Percentiles rank a stretch among this genome's conserved stretches.
Conservation (phyloP, 2,888 invertebrate genomes). For the Elgonia sp. region DNA sequence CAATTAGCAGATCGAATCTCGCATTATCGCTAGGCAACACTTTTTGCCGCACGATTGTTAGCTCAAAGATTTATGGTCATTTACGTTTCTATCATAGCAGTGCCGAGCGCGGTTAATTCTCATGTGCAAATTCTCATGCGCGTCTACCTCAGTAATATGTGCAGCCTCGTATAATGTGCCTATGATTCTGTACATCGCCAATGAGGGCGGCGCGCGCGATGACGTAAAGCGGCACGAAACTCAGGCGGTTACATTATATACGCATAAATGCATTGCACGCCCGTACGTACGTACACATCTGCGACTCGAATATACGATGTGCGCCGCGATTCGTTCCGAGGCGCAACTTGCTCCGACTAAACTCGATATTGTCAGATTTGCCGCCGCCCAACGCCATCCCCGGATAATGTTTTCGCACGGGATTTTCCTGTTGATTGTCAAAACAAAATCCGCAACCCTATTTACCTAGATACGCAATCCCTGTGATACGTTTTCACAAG, state of each 20-base stretch:
- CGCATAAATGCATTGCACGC: slow-evolving; percentile 71
- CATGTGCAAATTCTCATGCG: slow-evolving; percentile 50
- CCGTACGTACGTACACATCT: slow-evolving; percentile 56
- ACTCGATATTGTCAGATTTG: slow-evolving; percentile 60
- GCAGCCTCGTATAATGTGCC: slow-evolving; percentile 63
- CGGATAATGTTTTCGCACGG: slow-evolving; percentile 33
- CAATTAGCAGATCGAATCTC: slow-evolving; percentile 16
- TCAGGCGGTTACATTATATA: slow-evolving; percentile 68
- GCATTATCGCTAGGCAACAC: slow-evolving; percentile 23
- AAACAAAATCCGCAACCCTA: slow-evolving; percentile 17
- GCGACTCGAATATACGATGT: slow-evolving; percentile 38
- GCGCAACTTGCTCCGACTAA: slow-evolving; percentile 41
- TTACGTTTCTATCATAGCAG: slow-evolving; percentile 49
- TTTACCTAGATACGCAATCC: not conserved
- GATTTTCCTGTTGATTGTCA: slow-evolving; percentile 40
- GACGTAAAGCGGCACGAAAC: slow-evolving; percentile 54
- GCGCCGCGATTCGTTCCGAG: slow-evolving; percentile 45
- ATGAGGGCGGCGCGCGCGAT: slow-evolving; percentile 53
- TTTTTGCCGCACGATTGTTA: slow-evolving; percentile 30
- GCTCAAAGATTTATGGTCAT: slow-evolving; percentile 46
- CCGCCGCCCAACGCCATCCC: slow-evolving; percentile 14
- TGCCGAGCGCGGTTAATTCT: slow-evolving; percentile 43
- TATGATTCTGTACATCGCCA: slow-evolving; percentile 64
- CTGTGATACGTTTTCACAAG: not conserved
- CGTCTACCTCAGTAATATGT: slow-evolving; percentile 63